Evolutionary conservation across 2,113 vertebrate genomes (phyloP), one percentile per base, ranked within the genome.

Genomic region (Corythornis madagascariensis): DNA sequence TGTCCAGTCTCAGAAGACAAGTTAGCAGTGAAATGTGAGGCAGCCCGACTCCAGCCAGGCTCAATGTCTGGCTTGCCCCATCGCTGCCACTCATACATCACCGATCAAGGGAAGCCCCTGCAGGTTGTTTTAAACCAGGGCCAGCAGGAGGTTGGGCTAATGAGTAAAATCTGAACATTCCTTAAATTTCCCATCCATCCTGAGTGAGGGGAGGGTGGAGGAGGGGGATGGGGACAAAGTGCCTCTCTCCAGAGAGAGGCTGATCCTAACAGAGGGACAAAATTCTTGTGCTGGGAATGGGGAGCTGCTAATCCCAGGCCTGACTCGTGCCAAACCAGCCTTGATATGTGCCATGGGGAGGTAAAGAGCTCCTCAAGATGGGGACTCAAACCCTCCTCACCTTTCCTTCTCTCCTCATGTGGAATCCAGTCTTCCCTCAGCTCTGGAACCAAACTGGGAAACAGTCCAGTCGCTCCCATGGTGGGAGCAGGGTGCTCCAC

Each of bases 141-240:
- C 96, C 98, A 98, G 98, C 98, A 97, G 98, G 98, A 98, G 98
- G 96, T 95, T 96, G 85, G 97, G 94, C 97, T 99, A 99, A 99
- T 99, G 98, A 99, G 98, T 90, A 92, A 86, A 97, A 97, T 96
- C 96, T 31, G 86, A 97, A 93, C 96, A 97, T 96, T 92, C 85
- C 96, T 96, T 47, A 67, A 95, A 97, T 98, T 97, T 98, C 98
- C 97, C 98, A 94, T 96, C 98, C 97, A 81, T 95, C 91, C 95
- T 26, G 31, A 73, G 80, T 2, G 15, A 70, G 60, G 50, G 79
- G 18, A 83, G 77, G 70, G 21, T 11, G 29, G 75, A 43, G 61
- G 19, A 80, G 88, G 95, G 86, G 92, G 81, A 31, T 31, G 88
- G 88, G 87, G 78, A 57, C 56, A 21, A 14, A 56, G 47, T 18